phyloP scores from a whole-genome alignment of 2,888 invertebrate species.

The Elmis aenea region DNA sequence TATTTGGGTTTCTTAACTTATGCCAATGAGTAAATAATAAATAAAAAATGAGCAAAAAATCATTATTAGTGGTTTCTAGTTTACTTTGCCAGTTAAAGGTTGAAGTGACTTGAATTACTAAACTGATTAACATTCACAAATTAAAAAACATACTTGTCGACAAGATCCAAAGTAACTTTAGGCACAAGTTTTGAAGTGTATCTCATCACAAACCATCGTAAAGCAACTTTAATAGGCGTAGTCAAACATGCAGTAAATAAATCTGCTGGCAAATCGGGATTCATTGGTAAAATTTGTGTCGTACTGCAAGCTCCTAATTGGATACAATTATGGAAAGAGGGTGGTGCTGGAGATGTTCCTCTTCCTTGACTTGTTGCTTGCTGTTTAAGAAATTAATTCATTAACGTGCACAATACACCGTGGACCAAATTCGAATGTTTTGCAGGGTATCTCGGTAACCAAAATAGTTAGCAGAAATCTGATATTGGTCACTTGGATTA shows the following conservation, averaged over 20 bases:
- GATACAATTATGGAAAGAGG: conserved; percentile 85
- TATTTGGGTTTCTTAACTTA: too few relatives aligned
- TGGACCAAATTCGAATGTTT: too few relatives aligned
- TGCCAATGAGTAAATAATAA: too few relatives aligned
- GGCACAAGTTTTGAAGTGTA: conserved; percentile 77
- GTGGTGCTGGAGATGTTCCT: conserved; percentile 36
- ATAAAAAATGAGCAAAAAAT: too few relatives aligned
- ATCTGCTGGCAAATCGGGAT: conserved; percentile 94
- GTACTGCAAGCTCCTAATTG: conserved; percentile 93
- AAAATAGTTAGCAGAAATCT: too few relatives aligned
- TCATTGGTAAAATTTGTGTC: conserved; percentile 94
- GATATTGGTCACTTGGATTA: too few relatives aligned
- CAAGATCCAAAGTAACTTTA: conserved; percentile 74
- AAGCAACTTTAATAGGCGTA: conserved; percentile 94
- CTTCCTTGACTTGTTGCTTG: conserved; percentile 11
- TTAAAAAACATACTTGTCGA: conserved; percentile 73
- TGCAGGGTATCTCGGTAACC: too few relatives aligned
- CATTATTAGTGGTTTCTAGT: too few relatives aligned
- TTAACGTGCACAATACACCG: too few relatives aligned
- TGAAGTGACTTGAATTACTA: too few relatives aligned
- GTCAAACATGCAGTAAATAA: conserved; percentile 97
- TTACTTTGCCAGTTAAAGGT: too few relatives aligned
- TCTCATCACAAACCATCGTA: conserved; percentile 91
- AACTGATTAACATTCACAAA: too few relatives aligned
- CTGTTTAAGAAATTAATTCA: not conserved